Base-by-base conservation (phyloP, 2,797 vertebrate species). In the Mionectes olivaceus region DNA sequence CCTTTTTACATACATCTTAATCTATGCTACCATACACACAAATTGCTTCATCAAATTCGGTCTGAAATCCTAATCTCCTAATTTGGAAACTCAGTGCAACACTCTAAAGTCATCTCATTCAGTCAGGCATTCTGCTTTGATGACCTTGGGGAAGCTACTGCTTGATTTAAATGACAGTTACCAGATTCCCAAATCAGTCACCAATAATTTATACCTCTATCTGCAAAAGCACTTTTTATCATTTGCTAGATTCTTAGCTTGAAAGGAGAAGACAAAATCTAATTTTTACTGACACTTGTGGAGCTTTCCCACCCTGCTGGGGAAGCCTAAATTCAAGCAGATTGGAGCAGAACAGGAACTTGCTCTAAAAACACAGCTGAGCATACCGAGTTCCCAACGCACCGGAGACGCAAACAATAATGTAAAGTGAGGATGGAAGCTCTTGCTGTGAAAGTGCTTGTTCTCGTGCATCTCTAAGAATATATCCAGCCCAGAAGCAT, bases 391-490 rank as follows among this genome's bases (percentile, higher is more conserved):
- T 30, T 89, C 71, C 73, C 41, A 74, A 68, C 0, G 0, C 77
- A 84, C 77, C 1, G 0, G 91, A 91, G 85, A 90, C 0, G 0
- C 55, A 94, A 82, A 96, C 75, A 83, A 70, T 84, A 83, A 94
- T 5, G 63, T 70, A 49, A 92, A 92, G 89, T 21, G 76, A 87
- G 59, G 83, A 90, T 94, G 87, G 83, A 93, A 85, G 65, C 68
- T 96, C 83, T 95, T 83, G 74, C 85, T 96, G 94, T 87, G 93
- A 94, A 91, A 91, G 64, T 71, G 85, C 94, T 89, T 94, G 78
- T 90, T 95, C 79, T 83, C 2, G 0, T 78, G 52, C 76, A 47
- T 77, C 90, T 90, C 87, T 87, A 33, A 89, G 91, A 89, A 63
- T 50, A 86, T 52, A 41, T 47, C 30, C 63, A 77, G 47, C 68